A percentile compares a stretch with the other conserved stretches of the same genome.
Evolutionary conservation across 2,113 vertebrate genomes (phyloP).

Genomic region (Paratilapia polleni): DNA sequence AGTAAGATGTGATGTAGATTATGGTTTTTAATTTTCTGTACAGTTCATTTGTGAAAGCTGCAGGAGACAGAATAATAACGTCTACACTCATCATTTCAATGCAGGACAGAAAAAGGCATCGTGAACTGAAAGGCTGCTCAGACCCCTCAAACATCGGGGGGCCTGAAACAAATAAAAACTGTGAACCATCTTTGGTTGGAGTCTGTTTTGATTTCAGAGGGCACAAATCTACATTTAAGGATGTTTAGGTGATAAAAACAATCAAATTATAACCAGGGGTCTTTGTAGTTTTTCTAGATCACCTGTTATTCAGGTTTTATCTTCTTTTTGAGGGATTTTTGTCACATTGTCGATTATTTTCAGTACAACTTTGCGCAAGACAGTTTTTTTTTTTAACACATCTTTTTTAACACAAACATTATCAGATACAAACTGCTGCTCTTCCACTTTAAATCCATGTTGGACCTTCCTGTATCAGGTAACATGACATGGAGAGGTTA

Average conservation of each 20-base stretch:
- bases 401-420: background rate
- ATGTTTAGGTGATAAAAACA: background rate
- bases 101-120: background rate
- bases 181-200: conserved; percentile 9
- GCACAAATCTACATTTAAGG: background rate
- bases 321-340: background rate
- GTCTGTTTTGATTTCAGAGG: background rate
- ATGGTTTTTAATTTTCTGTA: background rate
- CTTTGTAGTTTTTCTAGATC: background rate
- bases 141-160: background rate
- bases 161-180: fast-evolving
- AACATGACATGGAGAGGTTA: background rate
- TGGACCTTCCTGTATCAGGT: background rate
- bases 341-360: background rate
- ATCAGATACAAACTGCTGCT: background rate
- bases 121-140: background rate
- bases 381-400: background rate
- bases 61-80: background rate
- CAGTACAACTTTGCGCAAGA: background rate
- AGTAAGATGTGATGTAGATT: fast-evolving
- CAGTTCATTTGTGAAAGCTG: fast-evolving
- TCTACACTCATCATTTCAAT: background rate
- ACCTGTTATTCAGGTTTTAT: fast-evolving
- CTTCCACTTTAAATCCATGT: fast-evolving
- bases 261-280: fast-evolving